These are phyloP conservation scores for Caenorhabditis sp. DNA, from an alignment of 2,888 invertebrate species.

Conservation along the genomic window DNA sequence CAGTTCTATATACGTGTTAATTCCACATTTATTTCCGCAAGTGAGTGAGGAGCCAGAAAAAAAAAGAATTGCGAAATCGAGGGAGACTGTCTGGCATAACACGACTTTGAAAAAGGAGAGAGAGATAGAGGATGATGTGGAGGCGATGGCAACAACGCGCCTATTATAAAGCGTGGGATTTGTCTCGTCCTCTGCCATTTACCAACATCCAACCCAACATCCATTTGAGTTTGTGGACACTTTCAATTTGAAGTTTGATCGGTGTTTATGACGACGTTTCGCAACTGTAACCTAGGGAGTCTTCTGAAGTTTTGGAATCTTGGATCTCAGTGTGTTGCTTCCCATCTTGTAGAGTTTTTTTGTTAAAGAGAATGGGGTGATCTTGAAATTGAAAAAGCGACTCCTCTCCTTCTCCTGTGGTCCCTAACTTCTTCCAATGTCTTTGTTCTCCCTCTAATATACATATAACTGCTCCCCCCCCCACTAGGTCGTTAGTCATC, in stretches of 20 bases:
- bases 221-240: no score
- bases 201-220: neutral
- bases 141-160: neutral
- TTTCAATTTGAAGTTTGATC: no score
- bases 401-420: neutral
- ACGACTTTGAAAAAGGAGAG: neutral
- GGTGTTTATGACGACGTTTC: no score
- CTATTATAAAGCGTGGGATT: neutral
- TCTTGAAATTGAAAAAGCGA: neutral
- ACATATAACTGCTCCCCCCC: slow-evolving; percentile 20
- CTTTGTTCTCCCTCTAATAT: slow-evolving; percentile 6
- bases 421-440: neutral
- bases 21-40: neutral
- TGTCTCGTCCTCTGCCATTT: neutral
- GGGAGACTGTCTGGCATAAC: neutral
- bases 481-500: slow-evolving; percentile 39
- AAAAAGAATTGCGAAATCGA: no score
- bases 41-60: neutral
- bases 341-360: no score
- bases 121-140: slow-evolving; percentile 1
- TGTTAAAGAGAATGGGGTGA: no score
- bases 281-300: no score
- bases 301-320: no score
- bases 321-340: no score
- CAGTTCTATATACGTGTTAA: no score